Evolutionary conservation across 1,140 invertebrate species (phyloP), one percentile per base, ranked within the genome.

Genomic region (Cydia fagiglandana): DNA sequence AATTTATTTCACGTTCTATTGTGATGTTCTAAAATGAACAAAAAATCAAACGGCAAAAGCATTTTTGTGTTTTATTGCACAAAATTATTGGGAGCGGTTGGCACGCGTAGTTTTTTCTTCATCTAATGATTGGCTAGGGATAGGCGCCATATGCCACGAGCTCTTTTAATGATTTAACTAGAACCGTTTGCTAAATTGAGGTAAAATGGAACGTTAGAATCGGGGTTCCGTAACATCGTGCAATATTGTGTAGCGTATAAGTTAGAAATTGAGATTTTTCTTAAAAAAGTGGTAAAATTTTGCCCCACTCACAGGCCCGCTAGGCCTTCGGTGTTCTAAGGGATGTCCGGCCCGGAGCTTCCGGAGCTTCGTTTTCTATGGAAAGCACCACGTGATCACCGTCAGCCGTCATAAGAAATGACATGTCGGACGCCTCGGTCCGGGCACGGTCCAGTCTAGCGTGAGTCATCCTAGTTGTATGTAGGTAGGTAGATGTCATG

Each of bases 131-230:
- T 41, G 34, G 34, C 20, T 24, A 10, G 66, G 30, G 45, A 47
- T 47, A 47, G 45, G 30, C 66, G 34, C 66, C 30, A 70, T 70
- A 70, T 70, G 66, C 66, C 66, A 70, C 66, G 34, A 38, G 66
- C 20, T 68, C 28, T n/a, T 13, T 64, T 70, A 45, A 70, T 70
- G 30, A 70, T 38, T 38, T 70, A 70, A 70, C 66, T 70, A 38
- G 30, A 70, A 70, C 6, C 30, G 66, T 17, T 38, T 45, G n/a
- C 15, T 70, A 41, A 70, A 70, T 41, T 70, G n/a, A 4, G 64
- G 34, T 38, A 38, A 41, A 70, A 41, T 2, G 41, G n/a, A 28
- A 30, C 10, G 12, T 64, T 24, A 28, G 24, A 24, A 64, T 24
- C 12, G 24, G 64, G 38, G 64, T 3, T 68, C 64, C 64, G 64